A percentile compares a stretch with the other conserved stretches of the same genome.
These are phyloP conservation scores for Henricia sp. DNA, from an alignment of 53 echinoderm and acorn worm genomes.

Conservation along the genomic window DNA sequence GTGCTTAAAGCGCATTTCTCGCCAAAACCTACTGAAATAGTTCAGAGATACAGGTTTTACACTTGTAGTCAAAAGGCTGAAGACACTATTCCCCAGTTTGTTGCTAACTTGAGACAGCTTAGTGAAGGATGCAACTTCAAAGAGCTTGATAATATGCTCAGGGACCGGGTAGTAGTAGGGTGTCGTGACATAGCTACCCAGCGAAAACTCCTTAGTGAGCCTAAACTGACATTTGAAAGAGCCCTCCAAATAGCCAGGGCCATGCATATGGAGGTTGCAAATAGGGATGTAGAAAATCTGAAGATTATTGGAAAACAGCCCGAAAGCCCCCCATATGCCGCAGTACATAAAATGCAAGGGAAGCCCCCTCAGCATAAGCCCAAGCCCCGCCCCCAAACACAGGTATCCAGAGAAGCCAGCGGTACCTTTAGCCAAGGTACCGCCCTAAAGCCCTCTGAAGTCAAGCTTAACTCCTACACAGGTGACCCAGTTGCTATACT, in stretches of 20 bases:
- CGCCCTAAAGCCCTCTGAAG: background rate
- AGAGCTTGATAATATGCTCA: background rate
- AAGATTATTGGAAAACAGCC: background rate
- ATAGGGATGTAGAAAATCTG: conserved; percentile 6
- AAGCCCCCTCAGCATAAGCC: background rate
- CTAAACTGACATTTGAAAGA: conserved; percentile 13
- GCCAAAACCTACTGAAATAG: conserved; percentile 2
- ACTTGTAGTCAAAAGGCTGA: background rate
- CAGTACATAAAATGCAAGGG: background rate
- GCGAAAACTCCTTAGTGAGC: background rate
- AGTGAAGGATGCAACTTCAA: conserved; percentile 3
- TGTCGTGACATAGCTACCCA: conserved; percentile 1
- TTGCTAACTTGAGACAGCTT: background rate
- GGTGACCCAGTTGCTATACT: conserved; percentile 13
- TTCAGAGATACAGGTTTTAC: background rate
- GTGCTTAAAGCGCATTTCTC: background rate
- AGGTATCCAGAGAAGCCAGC: background rate
- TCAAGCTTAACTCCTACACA: conserved; percentile 48
- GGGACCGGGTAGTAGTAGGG: conserved; percentile 4
- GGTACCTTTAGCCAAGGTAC: background rate
- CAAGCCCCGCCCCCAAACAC: background rate
- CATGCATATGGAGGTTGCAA: conserved; percentile 14
- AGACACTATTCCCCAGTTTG: conserved; percentile 13
- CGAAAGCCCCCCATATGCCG: background rate
- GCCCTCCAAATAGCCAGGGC: conserved; percentile 3